Conservation (phyloP, 2,113 vertebrate species). For the Antigone vipio region DNA sequence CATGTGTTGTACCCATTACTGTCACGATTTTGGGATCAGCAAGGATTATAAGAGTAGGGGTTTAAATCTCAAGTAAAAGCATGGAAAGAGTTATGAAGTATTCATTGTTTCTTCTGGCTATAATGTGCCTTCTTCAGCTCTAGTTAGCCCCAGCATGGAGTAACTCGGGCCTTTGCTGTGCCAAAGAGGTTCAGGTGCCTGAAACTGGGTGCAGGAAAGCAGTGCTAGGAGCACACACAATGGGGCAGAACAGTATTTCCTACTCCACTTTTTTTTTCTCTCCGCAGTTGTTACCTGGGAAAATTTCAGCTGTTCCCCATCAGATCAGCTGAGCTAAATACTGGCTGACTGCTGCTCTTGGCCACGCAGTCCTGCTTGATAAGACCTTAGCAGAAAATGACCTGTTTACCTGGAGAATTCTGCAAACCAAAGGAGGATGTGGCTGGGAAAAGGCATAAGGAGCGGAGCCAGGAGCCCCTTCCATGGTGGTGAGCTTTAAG, state of each 20-base stretch:
- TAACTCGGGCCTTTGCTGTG: not conserved
- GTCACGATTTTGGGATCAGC: not conserved
- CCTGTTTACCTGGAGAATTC: not conserved
- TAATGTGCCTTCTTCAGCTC: not conserved
- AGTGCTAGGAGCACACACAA: not conserved
- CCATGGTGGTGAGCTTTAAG: not conserved
- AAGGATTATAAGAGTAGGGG: not conserved
- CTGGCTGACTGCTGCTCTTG: not conserved
- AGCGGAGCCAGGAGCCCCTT: not conserved
- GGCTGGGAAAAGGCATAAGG: not conserved
- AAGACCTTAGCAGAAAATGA: not conserved
- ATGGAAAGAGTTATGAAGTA: not conserved
- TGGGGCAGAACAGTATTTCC: not conserved
- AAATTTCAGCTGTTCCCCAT: not conserved
- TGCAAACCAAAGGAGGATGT: not conserved
- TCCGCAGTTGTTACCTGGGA: not conserved
- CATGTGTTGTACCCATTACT: not conserved
- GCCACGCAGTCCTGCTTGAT: not conserved
- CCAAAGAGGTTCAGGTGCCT: not conserved
- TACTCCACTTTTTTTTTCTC: not conserved
- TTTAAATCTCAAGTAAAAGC: constrained; percentile 8
- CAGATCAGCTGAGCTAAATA: not conserved
- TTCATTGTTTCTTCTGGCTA: not conserved
- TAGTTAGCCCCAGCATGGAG: not conserved
- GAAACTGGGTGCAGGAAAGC: not conserved